Conservation (phyloP, 1,140 invertebrate species). For the Lucilia sericata region DNA sequence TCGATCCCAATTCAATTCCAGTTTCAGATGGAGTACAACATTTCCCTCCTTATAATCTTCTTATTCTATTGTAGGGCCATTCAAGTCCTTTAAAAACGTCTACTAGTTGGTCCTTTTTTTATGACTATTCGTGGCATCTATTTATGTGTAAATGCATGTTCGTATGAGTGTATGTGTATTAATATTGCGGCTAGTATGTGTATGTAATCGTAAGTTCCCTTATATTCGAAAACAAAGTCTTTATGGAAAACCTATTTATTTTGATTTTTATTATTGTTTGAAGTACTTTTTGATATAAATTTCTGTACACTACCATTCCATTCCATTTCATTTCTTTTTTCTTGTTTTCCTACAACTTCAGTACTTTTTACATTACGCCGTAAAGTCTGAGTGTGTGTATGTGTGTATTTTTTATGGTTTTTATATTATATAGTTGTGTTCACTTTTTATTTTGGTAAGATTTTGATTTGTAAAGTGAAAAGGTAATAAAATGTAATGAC, state of each 20-base stretch:
- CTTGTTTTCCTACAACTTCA: background rate
- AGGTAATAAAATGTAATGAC: slow-evolving; percentile 42
- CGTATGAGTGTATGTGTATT: background rate
- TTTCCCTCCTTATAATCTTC: too few relatives aligned
- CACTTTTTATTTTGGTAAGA: too few relatives aligned
- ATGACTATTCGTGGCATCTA: background rate
- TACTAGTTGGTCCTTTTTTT: background rate
- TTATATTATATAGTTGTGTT: background rate
- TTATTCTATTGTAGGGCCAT: too few relatives aligned
- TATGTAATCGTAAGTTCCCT: background rate
- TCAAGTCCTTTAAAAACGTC: too few relatives aligned
- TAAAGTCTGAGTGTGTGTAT: background rate
- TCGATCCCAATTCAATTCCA: too few relatives aligned
- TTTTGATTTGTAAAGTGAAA: slow-evolving; percentile 43
- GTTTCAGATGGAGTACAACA: too few relatives aligned
- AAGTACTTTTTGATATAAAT: slow-evolving; percentile 40
- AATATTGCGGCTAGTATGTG: background rate
- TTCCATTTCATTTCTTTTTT: too few relatives aligned
- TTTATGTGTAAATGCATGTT: background rate
- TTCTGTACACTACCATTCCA: too few relatives aligned
- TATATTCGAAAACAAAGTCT: background rate
- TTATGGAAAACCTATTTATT: slow-evolving; percentile 41
- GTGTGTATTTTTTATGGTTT: background rate
- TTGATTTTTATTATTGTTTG: slow-evolving; percentile 43
- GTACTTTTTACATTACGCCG: background rate